phyloP scores from a whole-genome alignment of 2,113 vertebrate species.

The Steatornis caripensis region DNA sequence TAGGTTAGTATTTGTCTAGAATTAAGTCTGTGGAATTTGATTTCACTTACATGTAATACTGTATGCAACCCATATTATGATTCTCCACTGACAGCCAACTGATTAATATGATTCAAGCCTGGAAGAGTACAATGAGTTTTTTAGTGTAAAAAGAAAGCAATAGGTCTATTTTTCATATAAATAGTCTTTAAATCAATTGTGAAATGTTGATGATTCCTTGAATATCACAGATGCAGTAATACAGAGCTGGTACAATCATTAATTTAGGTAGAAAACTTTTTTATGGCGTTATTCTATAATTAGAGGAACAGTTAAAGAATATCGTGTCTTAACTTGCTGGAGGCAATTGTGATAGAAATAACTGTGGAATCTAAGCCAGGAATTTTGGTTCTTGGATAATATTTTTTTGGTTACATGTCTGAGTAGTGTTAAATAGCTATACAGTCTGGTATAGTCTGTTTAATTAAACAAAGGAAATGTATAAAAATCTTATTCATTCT shows the following conservation, averaged over 20 bases:
- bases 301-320: neutral
- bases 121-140: neutral
- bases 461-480: neutral
- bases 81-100: neutral
- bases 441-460: neutral
- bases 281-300: neutral
- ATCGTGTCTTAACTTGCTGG: neutral
- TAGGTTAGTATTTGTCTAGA: neutral
- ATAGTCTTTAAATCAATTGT: neutral
- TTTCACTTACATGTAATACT: neutral
- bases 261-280: neutral
- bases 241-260: neutral
- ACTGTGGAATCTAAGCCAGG: neutral
- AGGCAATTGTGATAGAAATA: neutral
- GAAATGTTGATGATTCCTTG: neutral
- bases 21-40: neutral
- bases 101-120: neutral
- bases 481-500: neutral
- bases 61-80: neutral
- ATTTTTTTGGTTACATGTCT: neutral
- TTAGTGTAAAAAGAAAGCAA: neutral
- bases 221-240: neutral
- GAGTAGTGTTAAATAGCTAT: neutral
- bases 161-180: neutral
- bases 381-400: neutral